Evolutionary conservation across 2,888 invertebrate species (phyloP).

Genomic region (Odiellus spinosus): DNA sequence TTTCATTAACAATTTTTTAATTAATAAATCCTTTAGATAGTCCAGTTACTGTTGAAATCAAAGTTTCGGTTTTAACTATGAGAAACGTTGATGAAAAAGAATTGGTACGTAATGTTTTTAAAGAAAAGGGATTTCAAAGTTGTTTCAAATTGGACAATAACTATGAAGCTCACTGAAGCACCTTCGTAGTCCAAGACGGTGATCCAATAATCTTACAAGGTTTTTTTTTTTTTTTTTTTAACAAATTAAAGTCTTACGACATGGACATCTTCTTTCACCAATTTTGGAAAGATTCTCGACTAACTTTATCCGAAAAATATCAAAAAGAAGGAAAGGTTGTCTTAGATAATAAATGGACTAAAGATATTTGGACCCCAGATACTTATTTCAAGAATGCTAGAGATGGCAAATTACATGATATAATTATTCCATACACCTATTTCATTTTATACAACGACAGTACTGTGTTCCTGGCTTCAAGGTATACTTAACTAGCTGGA

Average conservation of each 20-base stretch:
- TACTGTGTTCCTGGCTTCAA: conserved; percentile 14
- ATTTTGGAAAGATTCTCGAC: conserved; percentile 15
- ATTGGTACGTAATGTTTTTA: too few species aligned
- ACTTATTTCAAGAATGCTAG: conserved; percentile 18
- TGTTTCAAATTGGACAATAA: too few species aligned
- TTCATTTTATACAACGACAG: conserved; percentile 14
- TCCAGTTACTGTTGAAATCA: too few species aligned
- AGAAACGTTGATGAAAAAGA: too few species aligned
- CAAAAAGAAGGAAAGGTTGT: conserved; percentile 6
- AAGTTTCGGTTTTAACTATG: too few species aligned
- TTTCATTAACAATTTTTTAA: too few species aligned
- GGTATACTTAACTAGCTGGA: conserved; percentile 6
- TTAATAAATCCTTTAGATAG: too few species aligned
- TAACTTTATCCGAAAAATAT: conserved; percentile 6
- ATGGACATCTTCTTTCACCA: conserved; percentile 18
- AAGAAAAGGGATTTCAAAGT: too few species aligned
- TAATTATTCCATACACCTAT: conserved; percentile 16
- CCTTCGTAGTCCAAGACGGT: too few species aligned
- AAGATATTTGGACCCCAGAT: conserved; percentile 17
- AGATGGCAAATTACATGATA: conserved; percentile 15
- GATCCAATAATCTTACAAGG: too few species aligned
- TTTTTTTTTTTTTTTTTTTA: too few species aligned
- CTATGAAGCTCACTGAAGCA: too few species aligned
- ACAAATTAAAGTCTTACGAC: conserved; percentile 12
- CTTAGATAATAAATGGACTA: conserved; percentile 16